Base-by-base conservation (phyloP, 2,888 invertebrate species). In the Cabera pusaria region DNA sequence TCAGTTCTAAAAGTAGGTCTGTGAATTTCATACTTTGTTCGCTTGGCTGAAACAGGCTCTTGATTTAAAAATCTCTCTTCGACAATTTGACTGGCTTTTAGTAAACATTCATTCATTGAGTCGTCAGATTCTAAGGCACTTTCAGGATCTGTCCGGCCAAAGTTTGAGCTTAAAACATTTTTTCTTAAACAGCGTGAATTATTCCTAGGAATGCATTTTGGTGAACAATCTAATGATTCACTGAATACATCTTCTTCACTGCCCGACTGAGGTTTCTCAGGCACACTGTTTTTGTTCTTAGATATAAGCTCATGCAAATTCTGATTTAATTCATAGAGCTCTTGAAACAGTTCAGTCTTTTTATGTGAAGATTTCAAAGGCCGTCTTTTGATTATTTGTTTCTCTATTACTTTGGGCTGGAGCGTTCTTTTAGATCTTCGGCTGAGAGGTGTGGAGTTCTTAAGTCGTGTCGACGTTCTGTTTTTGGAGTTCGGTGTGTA, bases 101-200 rank as follows among this genome's bases (percentile, higher is more conserved):
- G 58, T 18, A 90, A 64, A 53, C 78, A 86, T 54, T 90, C 90
- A 67, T 90, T 89, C 74, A 89, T 84, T 10, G 89, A 90, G 57
- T 90, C 89, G 49, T 90, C 90, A 4, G 87, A 89, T 58, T 89
- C 89, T 25, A 88, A 54, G 4, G 79, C 84, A 25, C 70, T 61
- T 24, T 88, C 88, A 0, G 61, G 45, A 12, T 88, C 88, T 2
- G 74, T 62, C 52, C 80, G 81, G 3, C 59, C 51, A 62, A 87
- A 84, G 49, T 84, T 84, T 7, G 85, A 84, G 56, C 85, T 87
- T 8, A 87, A 54, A 1, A 87, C 72, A 72, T 85, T 87, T 59
- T 79, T 80, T 49, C 87, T 66, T 26, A 87, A 51, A 52, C 85
- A 85, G 28, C 59, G 55, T 17, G 72, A 75, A 48, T 65, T 81